Conservation (phyloP, 2,888 invertebrate genomes). For the Pollenia angustigena region DNA sequence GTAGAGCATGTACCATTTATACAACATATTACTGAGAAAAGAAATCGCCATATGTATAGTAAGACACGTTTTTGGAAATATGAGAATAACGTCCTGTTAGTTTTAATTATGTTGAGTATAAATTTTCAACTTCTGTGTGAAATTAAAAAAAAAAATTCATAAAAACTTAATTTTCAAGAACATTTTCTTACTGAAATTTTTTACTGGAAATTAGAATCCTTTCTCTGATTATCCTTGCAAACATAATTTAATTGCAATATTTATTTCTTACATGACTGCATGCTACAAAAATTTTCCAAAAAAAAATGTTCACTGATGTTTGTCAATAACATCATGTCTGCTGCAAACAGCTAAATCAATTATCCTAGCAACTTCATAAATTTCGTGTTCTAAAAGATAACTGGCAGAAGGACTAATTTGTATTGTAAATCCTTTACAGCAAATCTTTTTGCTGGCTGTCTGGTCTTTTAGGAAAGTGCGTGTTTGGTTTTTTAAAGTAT, state of each 20-base stretch:
- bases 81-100: too few species aligned
- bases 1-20: too few species aligned
- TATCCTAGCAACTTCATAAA: slow-evolving; percentile 42
- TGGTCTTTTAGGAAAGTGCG: slow-evolving; percentile 8
- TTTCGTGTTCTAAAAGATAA: slow-evolving; percentile 22
- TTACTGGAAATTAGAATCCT: neutral
- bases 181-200: too few species aligned
- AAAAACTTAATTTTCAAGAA: too few species aligned
- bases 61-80: too few species aligned
- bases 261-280: neutral
- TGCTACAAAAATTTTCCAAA: neutral
- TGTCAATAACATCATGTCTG: slow-evolving; percentile 11
- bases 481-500: neutral
- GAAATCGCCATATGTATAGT: too few species aligned
- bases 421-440: neutral
- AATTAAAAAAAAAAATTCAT: too few species aligned
- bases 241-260: neutral
- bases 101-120: too few species aligned
- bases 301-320: slow-evolving; percentile 23
- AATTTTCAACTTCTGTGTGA: too few species aligned
- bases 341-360: slow-evolving; percentile 37
- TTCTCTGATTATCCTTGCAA: neutral
- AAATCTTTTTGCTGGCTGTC: neutral
- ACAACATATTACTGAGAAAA: too few species aligned
- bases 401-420: neutral